Evolutionary conservation across 1,140 invertebrate species (phyloP).

Genomic region (Neotoxoptera formosana): DNA sequence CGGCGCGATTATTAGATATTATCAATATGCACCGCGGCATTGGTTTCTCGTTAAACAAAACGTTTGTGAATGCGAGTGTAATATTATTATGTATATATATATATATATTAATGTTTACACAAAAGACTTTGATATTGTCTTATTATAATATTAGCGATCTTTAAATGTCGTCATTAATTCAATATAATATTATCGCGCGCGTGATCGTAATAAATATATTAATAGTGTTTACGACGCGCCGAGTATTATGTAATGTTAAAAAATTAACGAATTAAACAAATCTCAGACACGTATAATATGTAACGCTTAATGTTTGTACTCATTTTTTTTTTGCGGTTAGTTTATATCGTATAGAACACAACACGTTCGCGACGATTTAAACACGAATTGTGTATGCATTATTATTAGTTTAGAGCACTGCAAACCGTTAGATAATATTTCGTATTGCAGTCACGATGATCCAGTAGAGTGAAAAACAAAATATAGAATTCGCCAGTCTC

Average conservation of each 20-base stretch:
- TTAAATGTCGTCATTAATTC: background rate
- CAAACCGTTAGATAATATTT: background rate
- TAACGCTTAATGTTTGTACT: background rate
- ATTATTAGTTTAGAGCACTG: no score
- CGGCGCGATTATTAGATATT: background rate
- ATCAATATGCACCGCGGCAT: background rate
- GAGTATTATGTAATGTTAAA: background rate
- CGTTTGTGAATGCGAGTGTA: background rate
- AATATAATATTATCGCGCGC: no score
- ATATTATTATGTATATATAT: no score
- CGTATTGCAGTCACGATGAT: background rate
- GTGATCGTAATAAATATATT: no score
- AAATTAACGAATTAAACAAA: background rate
- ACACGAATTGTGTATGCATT: no score
- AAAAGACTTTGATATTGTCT: no score
- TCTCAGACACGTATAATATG: background rate
- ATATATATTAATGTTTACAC: no score
- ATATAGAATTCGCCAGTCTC: accelerated
- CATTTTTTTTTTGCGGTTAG: no score
- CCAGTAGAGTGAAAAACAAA: background rate
- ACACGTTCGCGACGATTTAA: no score
- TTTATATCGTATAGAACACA: no score
- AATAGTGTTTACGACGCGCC: background rate
- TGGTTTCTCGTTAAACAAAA: background rate
- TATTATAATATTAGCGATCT: background rate